Base-by-base conservation (phyloP, 2,888 invertebrate genomes). In the Escarpia spicata region DNA sequence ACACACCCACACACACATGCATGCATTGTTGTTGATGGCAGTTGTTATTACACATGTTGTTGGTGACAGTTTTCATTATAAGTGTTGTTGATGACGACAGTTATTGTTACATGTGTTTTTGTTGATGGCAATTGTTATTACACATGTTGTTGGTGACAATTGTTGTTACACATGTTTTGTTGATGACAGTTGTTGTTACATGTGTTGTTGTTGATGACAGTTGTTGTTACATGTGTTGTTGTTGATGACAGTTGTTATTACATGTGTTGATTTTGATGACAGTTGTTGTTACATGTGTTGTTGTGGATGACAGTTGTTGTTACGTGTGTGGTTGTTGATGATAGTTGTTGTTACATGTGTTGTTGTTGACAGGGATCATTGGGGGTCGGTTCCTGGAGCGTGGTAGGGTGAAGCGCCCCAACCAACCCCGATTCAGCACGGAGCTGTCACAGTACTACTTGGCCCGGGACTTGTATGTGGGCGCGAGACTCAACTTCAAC, bases 391-490 rank as follows among this genome's bases (percentile, higher is more conserved):
- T 96, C 95, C 93, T 96, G 93, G 96, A 96, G 94, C 94, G 96
- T 75, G 95, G 95, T 19, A 95, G 95, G 12, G 95, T 96, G 44
- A 58, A 52, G 52, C 94, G 95, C 37, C 97, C 98, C 44, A 94
- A 95, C 92, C 97, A 95, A 98, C 97, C 95, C 97, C 97, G 91
- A 31, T 96, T 95, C 95, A 95, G 96, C 93, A 95, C 95, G 44
- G 94, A 95, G 92, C 94, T 96, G 94, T 96, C 96, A 0, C 95
- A 96, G 93, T 96, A 96, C 93, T 96, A 96, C 94, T 93, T 93
- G 43, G 95, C 96, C 3, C 91, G 93, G 26, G 96, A 96, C 93
- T 94, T 96, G 93, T 96, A 93, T 93, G 95, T 96, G 43, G 96
- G 96, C 6, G 95, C 96, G 26, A 91, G 90, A n/a, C 95, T 96